A percentile compares a stretch with the other conserved stretches of the same genome.
These are phyloP conservation scores for Indicator indicator DNA, from an alignment of 2,113 vertebrate species.

Conservation along the genomic window DNA sequence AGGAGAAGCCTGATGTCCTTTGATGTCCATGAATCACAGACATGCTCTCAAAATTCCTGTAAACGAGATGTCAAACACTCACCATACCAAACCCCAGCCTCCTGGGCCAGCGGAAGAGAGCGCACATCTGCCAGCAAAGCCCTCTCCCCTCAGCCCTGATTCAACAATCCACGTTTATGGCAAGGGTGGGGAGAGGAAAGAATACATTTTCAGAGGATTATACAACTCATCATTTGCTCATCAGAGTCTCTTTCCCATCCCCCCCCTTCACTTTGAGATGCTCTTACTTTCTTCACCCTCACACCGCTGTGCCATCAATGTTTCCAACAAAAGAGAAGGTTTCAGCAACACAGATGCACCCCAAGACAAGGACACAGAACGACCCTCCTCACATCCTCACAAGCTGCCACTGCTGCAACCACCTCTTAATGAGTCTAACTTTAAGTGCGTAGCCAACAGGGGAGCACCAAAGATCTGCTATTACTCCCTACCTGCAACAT, in stretches of 20 bases:
- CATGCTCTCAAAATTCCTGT: constrained; percentile 69
- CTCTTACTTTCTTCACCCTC: neutral
- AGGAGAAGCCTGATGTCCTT: constrained; percentile 53
- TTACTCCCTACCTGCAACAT: neutral
- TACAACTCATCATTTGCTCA: constrained; percentile 67
- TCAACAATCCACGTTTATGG: constrained; percentile 67
- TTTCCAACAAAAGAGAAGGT: neutral
- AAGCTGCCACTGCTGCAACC: neutral
- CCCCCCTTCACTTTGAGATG: neutral
- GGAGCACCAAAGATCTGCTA: neutral
- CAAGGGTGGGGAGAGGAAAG: constrained; percentile 66
- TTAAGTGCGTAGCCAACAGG: neutral
- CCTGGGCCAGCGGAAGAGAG: constrained; percentile 46
- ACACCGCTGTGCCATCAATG: neutral
- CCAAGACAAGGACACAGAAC: neutral
- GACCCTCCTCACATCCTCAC: neutral
- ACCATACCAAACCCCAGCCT: constrained; percentile 60
- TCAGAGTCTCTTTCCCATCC: constrained; percentile 32
- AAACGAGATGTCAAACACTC: constrained; percentile 74
- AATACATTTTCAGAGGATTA: constrained; percentile 73
- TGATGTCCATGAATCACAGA: constrained; percentile 74
- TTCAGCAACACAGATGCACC: neutral
- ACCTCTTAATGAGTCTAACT: fast-evolving
- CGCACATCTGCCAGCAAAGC: constrained; percentile 52
- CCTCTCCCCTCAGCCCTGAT: constrained; percentile 66